Evolutionary conservation across 2,888 invertebrate genomes (phyloP).

Genomic region (Hipparchia semele): DNA sequence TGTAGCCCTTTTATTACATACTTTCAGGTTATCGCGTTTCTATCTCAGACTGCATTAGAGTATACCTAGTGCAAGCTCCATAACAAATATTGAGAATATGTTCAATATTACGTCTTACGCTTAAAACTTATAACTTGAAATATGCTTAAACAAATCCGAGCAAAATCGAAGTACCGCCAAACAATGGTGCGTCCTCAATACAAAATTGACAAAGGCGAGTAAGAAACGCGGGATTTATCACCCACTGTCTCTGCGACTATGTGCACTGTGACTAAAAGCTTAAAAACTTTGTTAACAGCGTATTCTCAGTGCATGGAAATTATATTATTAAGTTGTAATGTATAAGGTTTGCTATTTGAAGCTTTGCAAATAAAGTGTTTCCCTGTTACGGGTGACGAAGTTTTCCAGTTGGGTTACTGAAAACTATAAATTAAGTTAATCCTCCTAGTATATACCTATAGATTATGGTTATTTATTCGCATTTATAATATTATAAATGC

Average conservation of each 20-base stretch:
- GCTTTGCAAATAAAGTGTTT: too few relatives aligned
- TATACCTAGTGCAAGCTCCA: too few relatives aligned
- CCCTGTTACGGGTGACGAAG: too few relatives aligned
- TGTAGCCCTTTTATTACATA: too few relatives aligned
- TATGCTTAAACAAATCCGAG: conserved; percentile 66
- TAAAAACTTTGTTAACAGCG: conserved; percentile 49
- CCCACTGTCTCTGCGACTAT: conserved; percentile 69
- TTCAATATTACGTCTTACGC: conserved; percentile 4
- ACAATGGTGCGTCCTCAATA: conserved; percentile 78
- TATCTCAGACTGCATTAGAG: too few relatives aligned
- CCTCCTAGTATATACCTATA: too few relatives aligned
- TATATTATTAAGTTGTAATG: neutral
- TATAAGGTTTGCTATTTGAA: too few relatives aligned
- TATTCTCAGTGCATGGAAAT: conserved; percentile 25
- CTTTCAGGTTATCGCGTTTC: too few relatives aligned
- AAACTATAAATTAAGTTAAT: too few relatives aligned
- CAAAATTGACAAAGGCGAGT: conserved; percentile 76
- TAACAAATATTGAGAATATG: neutral
- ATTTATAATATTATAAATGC: too few relatives aligned
- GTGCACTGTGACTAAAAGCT: conserved; percentile 70
- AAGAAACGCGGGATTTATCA: conserved; percentile 73
- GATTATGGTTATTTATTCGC: too few relatives aligned
- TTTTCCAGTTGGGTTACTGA: too few relatives aligned
- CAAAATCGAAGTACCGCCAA: conserved; percentile 76
- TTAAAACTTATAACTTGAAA: conserved; percentile 40